Evolutionary conservation across 2,888 invertebrate genomes (phyloP).

Genomic region (Leuctra nigra): DNA sequence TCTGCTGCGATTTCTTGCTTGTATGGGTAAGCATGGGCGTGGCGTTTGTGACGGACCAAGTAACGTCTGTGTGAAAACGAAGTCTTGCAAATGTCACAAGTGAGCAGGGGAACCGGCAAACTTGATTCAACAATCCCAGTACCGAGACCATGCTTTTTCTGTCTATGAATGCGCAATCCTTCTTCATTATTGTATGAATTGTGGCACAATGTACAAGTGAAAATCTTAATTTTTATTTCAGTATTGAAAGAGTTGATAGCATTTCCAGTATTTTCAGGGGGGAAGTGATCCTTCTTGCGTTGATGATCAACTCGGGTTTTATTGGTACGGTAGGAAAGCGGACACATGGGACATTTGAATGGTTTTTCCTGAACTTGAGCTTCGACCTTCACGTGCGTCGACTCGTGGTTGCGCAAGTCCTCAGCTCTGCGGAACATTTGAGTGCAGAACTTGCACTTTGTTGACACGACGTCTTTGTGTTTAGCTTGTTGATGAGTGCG

Average conservation of each 20-base stretch:
- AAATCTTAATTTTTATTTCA: conserved; percentile 54
- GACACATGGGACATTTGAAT: conserved; percentile 19
- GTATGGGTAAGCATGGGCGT: too few relatives aligned
- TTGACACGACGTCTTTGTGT: conserved; percentile 20
- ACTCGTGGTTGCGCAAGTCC: conserved; percentile 11
- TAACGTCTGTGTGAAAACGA: too few relatives aligned
- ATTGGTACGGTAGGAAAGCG: conserved; percentile 19
- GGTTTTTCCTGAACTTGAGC: background rate
- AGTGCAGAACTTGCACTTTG: conserved; percentile 19
- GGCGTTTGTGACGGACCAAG: too few relatives aligned
- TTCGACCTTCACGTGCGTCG: background rate
- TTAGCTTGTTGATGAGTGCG: conserved; percentile 18
- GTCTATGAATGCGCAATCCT: conserved; percentile 37
- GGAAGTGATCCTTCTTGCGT: conserved; percentile 3
- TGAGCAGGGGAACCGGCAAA: too few relatives aligned
- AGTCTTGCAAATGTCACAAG: too few relatives aligned
- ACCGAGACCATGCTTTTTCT: conserved; percentile 13
- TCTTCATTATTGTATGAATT: conserved; percentile 57
- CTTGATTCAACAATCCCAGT: too few relatives aligned
- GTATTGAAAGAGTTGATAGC: too few relatives aligned
- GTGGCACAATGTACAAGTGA: conserved; percentile 51
- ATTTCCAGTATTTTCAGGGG: too few relatives aligned
- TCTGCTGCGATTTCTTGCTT: too few relatives aligned
- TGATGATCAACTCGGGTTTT: conserved; percentile 22
- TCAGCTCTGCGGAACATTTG: conserved; percentile 18